Conservation (phyloP, 2,797 vertebrate genomes). For the Danio jaintianensis region DNA sequence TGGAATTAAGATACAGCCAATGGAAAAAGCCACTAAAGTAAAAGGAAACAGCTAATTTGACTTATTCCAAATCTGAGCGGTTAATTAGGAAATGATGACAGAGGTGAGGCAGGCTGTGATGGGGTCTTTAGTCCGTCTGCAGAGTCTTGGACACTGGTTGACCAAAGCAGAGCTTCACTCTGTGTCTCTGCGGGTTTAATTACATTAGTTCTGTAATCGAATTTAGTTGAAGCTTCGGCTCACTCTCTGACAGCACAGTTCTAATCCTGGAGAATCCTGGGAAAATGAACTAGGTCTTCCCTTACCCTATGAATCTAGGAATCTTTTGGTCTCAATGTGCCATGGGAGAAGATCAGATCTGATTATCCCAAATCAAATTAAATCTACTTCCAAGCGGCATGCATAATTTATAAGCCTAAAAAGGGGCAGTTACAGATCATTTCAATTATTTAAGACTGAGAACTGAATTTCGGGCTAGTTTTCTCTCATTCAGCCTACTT, state of each 20-base stretch:
- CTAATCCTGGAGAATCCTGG: conserved; percentile 62
- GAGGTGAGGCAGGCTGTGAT: not conserved
- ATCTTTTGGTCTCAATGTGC: conserved; percentile 15
- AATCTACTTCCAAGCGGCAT: conserved; percentile 63
- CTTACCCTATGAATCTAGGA: conserved; percentile 23
- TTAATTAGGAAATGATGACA: conserved; percentile 50
- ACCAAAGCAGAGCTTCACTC: conserved; percentile 27
- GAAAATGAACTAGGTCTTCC: conserved; percentile 60
- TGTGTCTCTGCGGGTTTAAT: conserved; percentile 61
- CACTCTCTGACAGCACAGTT: conserved; percentile 52
- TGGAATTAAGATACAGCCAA: not conserved
- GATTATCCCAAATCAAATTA: conserved; percentile 66
- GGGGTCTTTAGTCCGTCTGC: not conserved
- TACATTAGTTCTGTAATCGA: conserved; percentile 63
- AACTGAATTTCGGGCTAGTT: conserved; percentile 56
- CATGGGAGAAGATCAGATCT: conserved; percentile 50
- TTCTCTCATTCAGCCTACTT: conserved; percentile 53
- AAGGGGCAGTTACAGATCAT: conserved; percentile 57
- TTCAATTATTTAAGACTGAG: conserved; percentile 63
- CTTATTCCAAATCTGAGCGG: conserved; percentile 19
- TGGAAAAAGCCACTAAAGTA: conserved; percentile 8
- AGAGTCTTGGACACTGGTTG: not conserved
- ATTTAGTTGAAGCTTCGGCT: conserved; percentile 55
- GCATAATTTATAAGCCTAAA: conserved; percentile 64
- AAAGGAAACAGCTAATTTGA: conserved; percentile 48